phyloP scores from a whole-genome alignment of 2,113 vertebrate genomes.

The Ornithorhynchus anatinus region DNA sequence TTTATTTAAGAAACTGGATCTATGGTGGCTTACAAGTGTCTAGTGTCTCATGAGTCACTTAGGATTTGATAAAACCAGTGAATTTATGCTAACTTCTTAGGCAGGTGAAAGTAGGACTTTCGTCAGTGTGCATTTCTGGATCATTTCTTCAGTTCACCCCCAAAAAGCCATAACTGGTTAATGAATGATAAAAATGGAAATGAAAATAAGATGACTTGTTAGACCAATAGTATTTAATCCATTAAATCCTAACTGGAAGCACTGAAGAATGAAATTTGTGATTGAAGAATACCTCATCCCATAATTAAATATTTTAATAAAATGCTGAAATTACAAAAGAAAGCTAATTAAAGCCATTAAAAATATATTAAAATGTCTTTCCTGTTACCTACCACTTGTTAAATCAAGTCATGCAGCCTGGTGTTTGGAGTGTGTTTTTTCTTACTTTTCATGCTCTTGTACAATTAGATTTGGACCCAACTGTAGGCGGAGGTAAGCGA shows the following conservation, averaged over 20 bases:
- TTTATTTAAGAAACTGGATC: constrained; percentile 54
- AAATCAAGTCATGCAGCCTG: constrained; percentile 24
- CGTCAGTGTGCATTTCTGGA: constrained; percentile 20
- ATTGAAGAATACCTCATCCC: neutral
- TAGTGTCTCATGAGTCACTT: constrained; percentile 52
- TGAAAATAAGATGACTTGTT: constrained; percentile 38
- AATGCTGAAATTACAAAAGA: neutral
- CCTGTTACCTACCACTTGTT: constrained; percentile 9
- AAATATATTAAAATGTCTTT: constrained; percentile 19
- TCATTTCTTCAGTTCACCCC: constrained; percentile 31
- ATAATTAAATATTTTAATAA: constrained; percentile 1
- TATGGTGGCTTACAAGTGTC: constrained; percentile 45
- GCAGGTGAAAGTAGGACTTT: constrained; percentile 53
- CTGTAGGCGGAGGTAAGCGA: neutral
- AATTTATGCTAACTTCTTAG: constrained; percentile 57
- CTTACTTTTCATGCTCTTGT: constrained; percentile 24
- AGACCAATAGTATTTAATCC: constrained; percentile 52
- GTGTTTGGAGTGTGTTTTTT: neutral
- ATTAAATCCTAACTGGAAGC: constrained; percentile 54
- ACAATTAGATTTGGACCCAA: neutral
- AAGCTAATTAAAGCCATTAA: neutral
- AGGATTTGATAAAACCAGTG: constrained; percentile 56
- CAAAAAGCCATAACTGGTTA: constrained; percentile 55
- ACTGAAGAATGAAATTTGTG: too few species aligned
- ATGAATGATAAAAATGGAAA: constrained; percentile 48